Percentiles rank a stretch among this genome's conserved stretches.
Evolutionary conservation across 2,797 vertebrate genomes (phyloP).

Genomic region (Pristis pectinata): DNA sequence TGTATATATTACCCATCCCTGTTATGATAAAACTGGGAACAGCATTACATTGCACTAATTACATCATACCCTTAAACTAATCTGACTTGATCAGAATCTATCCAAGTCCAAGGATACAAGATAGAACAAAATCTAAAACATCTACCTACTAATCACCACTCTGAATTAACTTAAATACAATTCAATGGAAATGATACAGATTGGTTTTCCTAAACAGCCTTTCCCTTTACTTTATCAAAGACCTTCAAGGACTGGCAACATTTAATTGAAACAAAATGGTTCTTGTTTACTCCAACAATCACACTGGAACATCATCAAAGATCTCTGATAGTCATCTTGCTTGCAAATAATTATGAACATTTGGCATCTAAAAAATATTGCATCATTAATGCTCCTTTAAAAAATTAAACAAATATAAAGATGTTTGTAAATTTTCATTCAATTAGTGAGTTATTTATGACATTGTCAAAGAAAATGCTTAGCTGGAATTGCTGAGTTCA

Average conservation of each 20-base stretch:
- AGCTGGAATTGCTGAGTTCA: background rate
- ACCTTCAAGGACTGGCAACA: background rate
- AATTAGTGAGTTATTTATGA: background rate
- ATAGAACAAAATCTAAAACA: background rate
- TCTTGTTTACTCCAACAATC: background rate
- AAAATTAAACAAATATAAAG: too few relatives aligned
- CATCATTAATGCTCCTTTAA: background rate
- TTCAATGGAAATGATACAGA: background rate
- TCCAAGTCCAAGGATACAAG: too few relatives aligned
- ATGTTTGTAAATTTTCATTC: background rate
- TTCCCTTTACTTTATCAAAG: background rate
- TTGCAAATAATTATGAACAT: too few relatives aligned
- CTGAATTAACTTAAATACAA: background rate
- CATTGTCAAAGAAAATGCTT: background rate
- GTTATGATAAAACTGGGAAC: too few relatives aligned
- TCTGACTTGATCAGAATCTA: too few relatives aligned
- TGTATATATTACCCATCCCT: too few relatives aligned
- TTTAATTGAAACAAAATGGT: background rate
- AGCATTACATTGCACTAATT: too few relatives aligned
- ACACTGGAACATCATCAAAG: background rate
- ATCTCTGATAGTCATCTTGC: too few relatives aligned
- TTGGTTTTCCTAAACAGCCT: background rate
- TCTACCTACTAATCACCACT: background rate
- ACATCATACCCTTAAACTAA: too few relatives aligned
- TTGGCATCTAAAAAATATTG: background rate